Conservation (phyloP, 2,797 vertebrate species). For the Cyclura pinguis region DNA sequence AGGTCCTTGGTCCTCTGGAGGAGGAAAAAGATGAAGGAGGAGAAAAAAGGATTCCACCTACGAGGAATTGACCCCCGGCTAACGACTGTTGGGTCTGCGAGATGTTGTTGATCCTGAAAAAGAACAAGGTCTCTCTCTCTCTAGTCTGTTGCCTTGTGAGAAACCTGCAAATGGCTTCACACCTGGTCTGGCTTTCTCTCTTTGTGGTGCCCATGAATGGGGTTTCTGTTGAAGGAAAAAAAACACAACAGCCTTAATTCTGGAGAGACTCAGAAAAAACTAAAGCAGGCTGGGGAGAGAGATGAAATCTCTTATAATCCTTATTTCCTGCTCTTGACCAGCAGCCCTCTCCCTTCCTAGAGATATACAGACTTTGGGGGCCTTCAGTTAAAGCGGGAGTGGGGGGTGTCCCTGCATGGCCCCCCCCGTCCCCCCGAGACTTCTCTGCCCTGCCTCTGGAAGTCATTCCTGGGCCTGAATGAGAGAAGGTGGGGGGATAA, state of each 20-base stretch:
- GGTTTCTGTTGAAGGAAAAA: not conserved
- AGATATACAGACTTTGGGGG: not conserved
- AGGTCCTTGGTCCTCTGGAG: too few relatives aligned
- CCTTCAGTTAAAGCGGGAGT: not conserved
- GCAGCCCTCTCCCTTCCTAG: not conserved
- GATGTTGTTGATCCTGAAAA: not conserved
- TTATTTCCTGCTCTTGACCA: not conserved
- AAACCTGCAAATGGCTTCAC: not conserved
- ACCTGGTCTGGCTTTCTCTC: not conserved
- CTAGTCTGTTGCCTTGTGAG: not conserved
- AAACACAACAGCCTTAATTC: not conserved
- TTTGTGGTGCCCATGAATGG: conserved; percentile 10
- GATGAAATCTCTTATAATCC: not conserved
- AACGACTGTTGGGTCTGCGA: not conserved
- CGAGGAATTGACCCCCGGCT: not conserved
- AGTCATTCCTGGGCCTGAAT: conserved; percentile 74
- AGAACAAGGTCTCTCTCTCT: not conserved
- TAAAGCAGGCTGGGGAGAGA: not conserved
- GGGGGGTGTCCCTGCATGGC: too few relatives aligned
- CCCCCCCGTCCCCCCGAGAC: conserved; percentile 28
- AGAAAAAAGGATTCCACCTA: not conserved
- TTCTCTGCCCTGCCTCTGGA: conserved; percentile 63
- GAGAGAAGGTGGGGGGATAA: conserved; percentile 76
- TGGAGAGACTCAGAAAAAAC: not conserved
- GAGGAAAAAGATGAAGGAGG: too few relatives aligned